Percentiles rank a stretch among this genome's conserved stretches.
These are phyloP conservation scores for Ifrita kowaldi DNA, from an alignment of 2,113 vertebrate species.

Conservation along the genomic window DNA sequence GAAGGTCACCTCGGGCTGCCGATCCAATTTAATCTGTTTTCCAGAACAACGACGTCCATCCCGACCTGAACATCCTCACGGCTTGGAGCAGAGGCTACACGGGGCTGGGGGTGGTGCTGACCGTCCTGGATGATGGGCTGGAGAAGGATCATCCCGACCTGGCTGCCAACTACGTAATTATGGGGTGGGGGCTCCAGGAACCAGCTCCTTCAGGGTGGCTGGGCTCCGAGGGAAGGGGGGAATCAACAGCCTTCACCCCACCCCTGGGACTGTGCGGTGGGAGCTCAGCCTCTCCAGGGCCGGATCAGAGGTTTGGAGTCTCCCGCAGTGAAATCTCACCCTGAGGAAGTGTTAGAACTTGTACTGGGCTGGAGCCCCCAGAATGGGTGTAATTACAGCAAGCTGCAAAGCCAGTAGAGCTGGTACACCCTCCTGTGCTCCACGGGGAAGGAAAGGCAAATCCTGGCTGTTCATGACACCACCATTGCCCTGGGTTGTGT, in stretches of 20 bases:
- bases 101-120: constrained; percentile 88
- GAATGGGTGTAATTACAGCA: not conserved
- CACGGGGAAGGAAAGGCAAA: accelerated
- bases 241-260: not conserved
- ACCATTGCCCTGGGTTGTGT: accelerated
- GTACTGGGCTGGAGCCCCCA: not conserved
- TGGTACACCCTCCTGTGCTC: not conserved
- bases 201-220: accelerated
- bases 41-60: constrained; percentile 81
- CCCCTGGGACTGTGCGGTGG: accelerated
- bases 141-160: constrained; percentile 95
- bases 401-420: constrained; percentile 22
- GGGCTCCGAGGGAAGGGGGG: not conserved
- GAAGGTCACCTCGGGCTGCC: not conserved
- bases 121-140: constrained; percentile 91
- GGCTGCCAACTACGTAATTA: constrained; percentile 88
- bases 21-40: not conserved
- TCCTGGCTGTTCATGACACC: accelerated
- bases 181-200: not conserved
- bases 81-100: constrained; percentile 92
- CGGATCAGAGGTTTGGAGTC: not conserved
- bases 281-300: not conserved
- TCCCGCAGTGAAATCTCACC: not conserved
- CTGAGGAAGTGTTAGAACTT: not conserved
- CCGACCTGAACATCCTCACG: constrained; percentile 86